Evolutionary conservation across 2,113 vertebrate genomes (phyloP), one percentile per base, ranked within the genome.

Genomic region (Anser brachyrhynchus): DNA sequence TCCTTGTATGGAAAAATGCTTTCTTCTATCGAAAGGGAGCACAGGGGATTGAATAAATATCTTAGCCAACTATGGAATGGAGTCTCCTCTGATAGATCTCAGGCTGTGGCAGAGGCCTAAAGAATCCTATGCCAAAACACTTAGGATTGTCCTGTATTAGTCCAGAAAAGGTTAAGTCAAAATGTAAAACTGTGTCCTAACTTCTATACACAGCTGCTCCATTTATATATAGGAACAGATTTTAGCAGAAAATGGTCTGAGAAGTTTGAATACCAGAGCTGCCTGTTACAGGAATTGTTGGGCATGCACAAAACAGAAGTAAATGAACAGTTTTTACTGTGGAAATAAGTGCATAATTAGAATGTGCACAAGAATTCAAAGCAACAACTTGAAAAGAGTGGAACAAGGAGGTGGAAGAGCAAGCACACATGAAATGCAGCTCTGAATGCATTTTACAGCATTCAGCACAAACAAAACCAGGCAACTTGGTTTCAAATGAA

Each of bases 51-150:
- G 54, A 84, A 72, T 55, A 80, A 92, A 88, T 75, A 77, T 90
- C 91, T 67, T 90, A 67, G 77, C 81, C 83, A 94, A 18, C 77
- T 74, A 55, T 67, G 88, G 69, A 90, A 67, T 1, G 78, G 59
- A 70, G 19, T 49, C 73, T 90, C 58, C 81, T 90, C 72, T 87
- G 33, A 76, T 20, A 84, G 57, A 51, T 58, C 31, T 85, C 25
- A 25, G 52, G 41, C 26, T 25, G n/a, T 41, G 37, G 23, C 57
- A 35, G 59, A 6, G 21, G 33, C 75, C 55, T 73, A 54, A 83
- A 64, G 61, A 76, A 72, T 75, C 64, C 64, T 76, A 0, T 52
- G 35, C 19, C 26, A 28, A 65, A 85, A 89, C 49, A 87, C 33
- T 59, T 57, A 12, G 31, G 49, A 37, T 39, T 54, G 17, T 86